These are phyloP conservation scores for Hylaeus volcanicus DNA, from an alignment of 1,140 invertebrate genomes.

Conservation along the genomic window DNA sequence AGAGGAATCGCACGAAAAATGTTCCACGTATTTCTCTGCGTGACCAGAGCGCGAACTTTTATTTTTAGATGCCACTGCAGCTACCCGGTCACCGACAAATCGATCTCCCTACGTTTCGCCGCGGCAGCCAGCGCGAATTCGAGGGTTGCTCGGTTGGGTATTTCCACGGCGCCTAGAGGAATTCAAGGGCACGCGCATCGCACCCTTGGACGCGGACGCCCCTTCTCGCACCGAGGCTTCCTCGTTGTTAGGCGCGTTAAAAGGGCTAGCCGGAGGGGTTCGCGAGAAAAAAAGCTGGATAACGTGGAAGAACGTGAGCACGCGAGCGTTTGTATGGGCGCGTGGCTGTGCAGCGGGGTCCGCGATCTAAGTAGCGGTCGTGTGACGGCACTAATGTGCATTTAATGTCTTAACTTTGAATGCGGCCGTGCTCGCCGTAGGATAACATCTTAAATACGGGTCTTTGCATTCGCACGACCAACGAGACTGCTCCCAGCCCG, in stretches of 20 bases:
- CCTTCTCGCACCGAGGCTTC: not conserved
- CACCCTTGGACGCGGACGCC: too few relatives aligned
- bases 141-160: too few relatives aligned
- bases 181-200: not conserved
- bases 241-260: slow-evolving; percentile 15
- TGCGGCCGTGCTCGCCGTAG: slow-evolving; percentile 59
- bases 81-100: not conserved
- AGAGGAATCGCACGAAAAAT: not conserved
- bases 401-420: slow-evolving; percentile 80
- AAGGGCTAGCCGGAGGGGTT: not conserved
- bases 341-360: too few relatives aligned
- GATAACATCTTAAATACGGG: slow-evolving; percentile 78
- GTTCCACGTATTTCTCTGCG: slow-evolving; percentile 44
- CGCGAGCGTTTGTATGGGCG: not conserved
- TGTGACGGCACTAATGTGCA: slow-evolving; percentile 73
- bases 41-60: not conserved
- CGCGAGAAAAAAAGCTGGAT: not conserved
- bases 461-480: slow-evolving; percentile 70
- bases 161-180: not conserved
- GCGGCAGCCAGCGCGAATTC: too few relatives aligned
- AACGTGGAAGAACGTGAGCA: not conserved
- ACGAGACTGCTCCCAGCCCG: slow-evolving; percentile 1
- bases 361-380: slow-evolving; percentile 30
- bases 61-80: not conserved
- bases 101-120: not conserved